Evolutionary conservation across 2,888 invertebrate genomes (phyloP), one percentile per base, ranked within the genome.

Genomic region (Elysia crispata): DNA sequence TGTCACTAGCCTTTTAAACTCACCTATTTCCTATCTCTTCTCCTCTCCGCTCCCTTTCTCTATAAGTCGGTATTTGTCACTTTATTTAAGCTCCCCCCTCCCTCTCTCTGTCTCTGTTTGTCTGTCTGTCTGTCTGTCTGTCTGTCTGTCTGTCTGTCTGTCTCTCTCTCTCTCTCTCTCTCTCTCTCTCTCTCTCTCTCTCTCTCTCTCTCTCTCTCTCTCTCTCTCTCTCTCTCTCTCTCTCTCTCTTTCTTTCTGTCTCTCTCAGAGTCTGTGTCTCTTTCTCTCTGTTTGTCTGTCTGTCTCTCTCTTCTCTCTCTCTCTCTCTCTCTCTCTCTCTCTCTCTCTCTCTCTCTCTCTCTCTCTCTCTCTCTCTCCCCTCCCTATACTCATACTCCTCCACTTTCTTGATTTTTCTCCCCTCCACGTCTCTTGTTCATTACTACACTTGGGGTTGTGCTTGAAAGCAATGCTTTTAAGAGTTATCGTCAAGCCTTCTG

Each of bases 61-160:
- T n/a, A n/a, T n/a, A n/a, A n/a, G n/a, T n/a, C n/a, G n/a, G n/a
- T n/a, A n/a, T n/a, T n/a, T n/a, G n/a, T n/a, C n/a, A n/a, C n/a
- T n/a, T n/a, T n/a, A n/a, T n/a, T n/a, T 20, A 54, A 13, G 54
- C 54, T 15, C 54, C 13, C 54, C 20, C 54, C 20, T 20, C 13
- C 54, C 20, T 60, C n/a, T 60, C 60, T 60, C 3, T 60, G n/a
- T 60, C 60, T 60, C 6, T 60, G n/a, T 60, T 6, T 60, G 8
- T 60, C 6, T 60, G 15, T 60, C 15, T 60, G 6, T 60, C 60
- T 60, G 60, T 60, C 60, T 60, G 60, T 60, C 60, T 60, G 60
- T 60, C 60, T 60, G 60, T 60, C 60, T 60, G 60, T 60, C 60
- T 60, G 60, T 60, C 60, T 60, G 60, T 60, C 60, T 60, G 60